Base-by-base conservation (phyloP, 1,140 invertebrate species). In the Sipha flava region DNA sequence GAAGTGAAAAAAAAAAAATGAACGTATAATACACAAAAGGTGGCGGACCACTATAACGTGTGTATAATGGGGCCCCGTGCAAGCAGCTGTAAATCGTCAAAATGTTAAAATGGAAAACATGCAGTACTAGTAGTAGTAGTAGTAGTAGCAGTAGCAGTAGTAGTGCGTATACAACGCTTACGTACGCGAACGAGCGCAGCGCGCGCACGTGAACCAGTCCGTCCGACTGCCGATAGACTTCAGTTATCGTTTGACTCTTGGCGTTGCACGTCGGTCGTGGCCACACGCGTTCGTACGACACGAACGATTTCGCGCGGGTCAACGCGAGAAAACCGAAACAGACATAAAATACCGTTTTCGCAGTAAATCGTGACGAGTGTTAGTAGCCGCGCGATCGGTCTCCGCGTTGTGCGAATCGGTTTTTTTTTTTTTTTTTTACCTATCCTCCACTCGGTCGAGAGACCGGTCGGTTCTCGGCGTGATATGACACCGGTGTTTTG, bases 171-270 rank as follows among this genome's bases (percentile, higher is more conserved):
- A 43, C 9, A 21, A 26, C 14, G 57, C 26, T 23, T 29, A 9
- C 29, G 45, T n/a, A 9, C 21, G 12, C 37, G 43, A 72, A 72
- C 21, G 23, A 59, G n/a, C 40, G 9, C 40, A 12, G 40, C 14
- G 18, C 29, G 29, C 57, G 16, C 34, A 21, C n/a, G 18, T 34
- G 31, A 66, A 66, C 64, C 64, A 66, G 64, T 66, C 64, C 45
- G 73, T 37, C 57, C 47, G 72, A 75, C 72, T 54, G 16, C 31
- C 49, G 73, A 52, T 21, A 52, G n/a, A 1, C 26, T 26, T 59
- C 73, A 77, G 73, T 77, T 77, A n/a, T 16, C 73, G 73, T 59
- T 59, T 77, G 73, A 59, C 73, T 59, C 73, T 77, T 59, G 52
- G 31, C 49, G 52, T 16, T n/a, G 52, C 73, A 40, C 34, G 34